Evolutionary conservation across 2,113 vertebrate species (phyloP), one percentile per base, ranked within the genome.

Genomic region (Cervus canadensis): DNA sequence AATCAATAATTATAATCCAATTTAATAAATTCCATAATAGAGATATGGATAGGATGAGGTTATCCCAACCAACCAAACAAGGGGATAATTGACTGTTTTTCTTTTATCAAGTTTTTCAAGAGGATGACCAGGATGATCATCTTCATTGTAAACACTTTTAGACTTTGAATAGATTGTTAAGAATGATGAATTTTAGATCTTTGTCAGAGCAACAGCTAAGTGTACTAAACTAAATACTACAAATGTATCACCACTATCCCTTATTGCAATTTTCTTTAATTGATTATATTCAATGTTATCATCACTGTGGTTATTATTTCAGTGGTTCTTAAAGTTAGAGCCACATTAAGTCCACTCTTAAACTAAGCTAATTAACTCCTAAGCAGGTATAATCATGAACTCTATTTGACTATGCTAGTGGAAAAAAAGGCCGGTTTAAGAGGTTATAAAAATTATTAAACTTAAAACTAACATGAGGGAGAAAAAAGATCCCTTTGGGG

Each of bases 381-480:
- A 89, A 64, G 48, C 93, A 95, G 62, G 43, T 57, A 89, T 25
- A 91, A 89, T 81, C 48, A 85, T 17, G 0, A 92, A 93, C 23
- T 92, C 59, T 67, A 76, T 93, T 85, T 93, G 54, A 96, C 83
- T 64, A 52, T 21, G 62, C 74, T 64, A 88, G 33, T 87, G 50
- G 56, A 12, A 60, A 79, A 62, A 88, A 83, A 93, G 60, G 54
- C 59, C 48, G 86, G 91, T 74, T 95, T 89, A 85, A 64, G 81
- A 92, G 11, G n/a, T 95, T 94, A 94, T 92, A 67, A 97, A 98
- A 97, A 94, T 89, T 82, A 94, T 94, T 93, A 96, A 97, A 95
- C 64, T 88, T 76, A 90, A 97, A 97, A 96, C 83, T 93, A 95
- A 95, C 74, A 71, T 15, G 25, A 74, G 40, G 4, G 19, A 54